A percentile compares a stretch with the other conserved stretches of the same genome.
phyloP scores from a whole-genome alignment of 1,140 invertebrate species.

The Heliconius himera region DNA sequence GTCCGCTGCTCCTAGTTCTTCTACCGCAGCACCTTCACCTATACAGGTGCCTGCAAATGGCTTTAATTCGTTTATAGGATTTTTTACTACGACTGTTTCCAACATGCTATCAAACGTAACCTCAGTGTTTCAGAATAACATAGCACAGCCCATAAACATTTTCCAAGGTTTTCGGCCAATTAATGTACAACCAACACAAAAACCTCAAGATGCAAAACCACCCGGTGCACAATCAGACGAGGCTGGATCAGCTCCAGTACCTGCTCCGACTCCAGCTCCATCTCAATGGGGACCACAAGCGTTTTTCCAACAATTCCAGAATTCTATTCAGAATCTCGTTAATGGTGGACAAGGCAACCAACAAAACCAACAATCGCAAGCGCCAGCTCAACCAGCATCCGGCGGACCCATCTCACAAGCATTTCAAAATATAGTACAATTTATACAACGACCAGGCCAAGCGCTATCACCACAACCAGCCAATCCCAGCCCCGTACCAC shows the following conservation, averaged over 20 bases:
- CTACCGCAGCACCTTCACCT: conserved; percentile 11
- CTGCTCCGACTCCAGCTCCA: conserved; percentile 20
- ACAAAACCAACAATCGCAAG: conserved; percentile 4
- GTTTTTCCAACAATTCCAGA: conserved; percentile 38
- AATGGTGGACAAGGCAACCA: conserved; percentile 29
- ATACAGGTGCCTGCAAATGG: conserved; percentile 3
- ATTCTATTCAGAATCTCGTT: conserved; percentile 34
- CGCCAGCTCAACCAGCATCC: conserved; percentile 8
- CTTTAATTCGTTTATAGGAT: not conserved
- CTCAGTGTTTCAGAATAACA: conserved; percentile 31
- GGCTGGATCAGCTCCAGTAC: conserved; percentile 15
- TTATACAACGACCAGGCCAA: conserved; percentile 24
- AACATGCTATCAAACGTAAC: conserved; percentile 26
- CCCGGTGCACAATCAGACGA: conserved; percentile 43
- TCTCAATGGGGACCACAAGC: conserved; percentile 36
- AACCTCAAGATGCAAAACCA: conserved; percentile 23
- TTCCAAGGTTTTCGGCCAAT: conserved; percentile 30
- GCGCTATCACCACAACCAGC: not conserved
- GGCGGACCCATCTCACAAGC: conserved; percentile 8
- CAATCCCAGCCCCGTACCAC: not conserved
- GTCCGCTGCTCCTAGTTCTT: not conserved
- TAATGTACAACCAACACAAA: conserved; percentile 25
- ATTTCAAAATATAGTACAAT: conserved; percentile 18
- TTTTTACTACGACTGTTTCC: conserved; percentile 21
- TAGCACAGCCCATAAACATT: conserved; percentile 18